Conservation (phyloP, 1,140 invertebrate genomes). For the Apocrypta bakeri region DNA sequence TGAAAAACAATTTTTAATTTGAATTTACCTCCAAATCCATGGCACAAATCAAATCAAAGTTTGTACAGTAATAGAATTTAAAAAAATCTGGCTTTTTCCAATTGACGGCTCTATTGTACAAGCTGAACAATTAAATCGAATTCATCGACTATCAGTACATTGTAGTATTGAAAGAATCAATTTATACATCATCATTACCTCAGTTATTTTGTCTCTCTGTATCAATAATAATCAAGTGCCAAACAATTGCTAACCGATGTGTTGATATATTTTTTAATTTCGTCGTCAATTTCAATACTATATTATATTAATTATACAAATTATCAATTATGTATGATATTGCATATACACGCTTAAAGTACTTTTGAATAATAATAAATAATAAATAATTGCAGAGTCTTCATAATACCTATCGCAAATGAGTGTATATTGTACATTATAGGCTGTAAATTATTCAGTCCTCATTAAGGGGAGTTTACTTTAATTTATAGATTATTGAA, state of each 20-base stretch:
- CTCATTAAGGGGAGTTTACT: too few species aligned
- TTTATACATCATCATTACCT: background rate
- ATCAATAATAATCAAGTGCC: background rate
- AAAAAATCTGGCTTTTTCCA: too few species aligned
- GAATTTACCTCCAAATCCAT: background rate
- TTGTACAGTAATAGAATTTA: background rate
- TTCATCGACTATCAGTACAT: background rate
- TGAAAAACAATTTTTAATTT: too few species aligned
- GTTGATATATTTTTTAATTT: background rate
- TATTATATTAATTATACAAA: slow-evolving; percentile 13
- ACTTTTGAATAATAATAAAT: background rate
- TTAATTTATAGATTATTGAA: too few species aligned
- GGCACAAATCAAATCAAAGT: background rate
- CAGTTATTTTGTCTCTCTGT: background rate
- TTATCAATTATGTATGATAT: background rate
- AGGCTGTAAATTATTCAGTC: background rate
- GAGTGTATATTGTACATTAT: too few species aligned
- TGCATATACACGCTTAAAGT: background rate
- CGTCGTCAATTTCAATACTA: background rate
- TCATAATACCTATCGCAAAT: too few species aligned
- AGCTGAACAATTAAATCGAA: background rate
- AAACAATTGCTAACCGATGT: background rate
- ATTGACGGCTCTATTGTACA: too few species aligned
- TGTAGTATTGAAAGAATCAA: background rate
- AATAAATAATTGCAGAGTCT: background rate